Base-by-base conservation (phyloP, 2,113 vertebrate species). In the Delphinapterus leucas region DNA sequence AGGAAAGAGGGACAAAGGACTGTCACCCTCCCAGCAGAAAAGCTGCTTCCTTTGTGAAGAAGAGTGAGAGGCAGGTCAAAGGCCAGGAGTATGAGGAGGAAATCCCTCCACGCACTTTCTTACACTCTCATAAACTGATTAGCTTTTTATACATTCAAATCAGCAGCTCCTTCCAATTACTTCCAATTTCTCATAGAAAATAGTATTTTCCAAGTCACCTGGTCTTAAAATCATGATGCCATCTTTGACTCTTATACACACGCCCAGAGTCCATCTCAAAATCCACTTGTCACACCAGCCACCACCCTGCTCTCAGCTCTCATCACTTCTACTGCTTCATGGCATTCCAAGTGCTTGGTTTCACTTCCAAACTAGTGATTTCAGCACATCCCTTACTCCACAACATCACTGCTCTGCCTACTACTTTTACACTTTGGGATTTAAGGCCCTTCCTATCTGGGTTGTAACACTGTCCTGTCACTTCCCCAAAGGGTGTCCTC, bases 141-240 rank as follows among this genome's bases (percentile, higher is more conserved):
- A 28, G 31, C 36, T 33, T 36, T 12, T 33, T 55, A 44, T 5
- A 67, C 67, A 70, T 47, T 76, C 31, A 38, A 8, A 49, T 38
- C 73, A 86, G n/a, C 10, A 89, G 61, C 33, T 73, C 26, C 67
- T 68, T 17, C 53, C 26, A 49, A 11, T 82, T 44, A 55, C 82
- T 58, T 71, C 15, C 15, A 26, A 12, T 68, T 38, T 68, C 36
- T 88, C 26, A 44, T 0, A n/a, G 73, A 65, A 76, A 47, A 53
- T 8, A 38, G 33, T 11, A 33, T 20, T 61, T 88, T 74, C 26
- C 36, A 36, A 23, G 44, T 93, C n/a, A 18, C 23, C 17, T 63
- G 13, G 8, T 55, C 38, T 70, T 44, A 77, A 65, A 31, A 44
- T 20, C 2, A 0, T 3, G 13, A 26, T 1, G 13, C 7, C 12